Percentiles rank a stretch among this genome's conserved stretches.
Conservation (phyloP, 1,140 invertebrate species). For the Laupala kohalensis region DNA sequence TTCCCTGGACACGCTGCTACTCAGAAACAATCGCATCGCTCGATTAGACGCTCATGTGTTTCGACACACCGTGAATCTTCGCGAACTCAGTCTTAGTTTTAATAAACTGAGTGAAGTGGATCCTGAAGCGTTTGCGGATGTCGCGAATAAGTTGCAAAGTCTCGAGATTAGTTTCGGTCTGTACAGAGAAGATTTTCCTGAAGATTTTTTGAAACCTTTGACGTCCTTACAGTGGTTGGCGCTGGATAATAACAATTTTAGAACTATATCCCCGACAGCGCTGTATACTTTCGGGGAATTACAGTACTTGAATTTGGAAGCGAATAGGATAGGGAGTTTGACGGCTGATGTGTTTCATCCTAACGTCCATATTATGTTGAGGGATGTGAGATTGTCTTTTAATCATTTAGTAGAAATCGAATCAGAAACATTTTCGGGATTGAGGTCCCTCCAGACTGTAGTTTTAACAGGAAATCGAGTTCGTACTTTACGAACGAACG, state of each 20-base stretch:
- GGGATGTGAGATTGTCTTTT: constrained; percentile 60
- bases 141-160: constrained; percentile 59
- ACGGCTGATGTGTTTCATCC: constrained; percentile 50
- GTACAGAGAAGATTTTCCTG: constrained; percentile 60
- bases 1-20: constrained; percentile 64
- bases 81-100: constrained; percentile 77
- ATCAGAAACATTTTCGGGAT: constrained; percentile 44
- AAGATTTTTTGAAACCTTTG: constrained; percentile 53
- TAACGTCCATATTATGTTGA: constrained; percentile 54
- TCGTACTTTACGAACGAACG: constrained; percentile 34
- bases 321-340: constrained; percentile 55
- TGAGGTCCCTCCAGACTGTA: constrained; percentile 51
- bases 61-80: constrained; percentile 48
- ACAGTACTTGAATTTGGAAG: constrained; percentile 74
- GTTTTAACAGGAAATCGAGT: constrained; percentile 59
- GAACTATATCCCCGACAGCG: constrained; percentile 43
- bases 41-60: constrained; percentile 61
- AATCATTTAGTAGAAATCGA: constrained; percentile 50
- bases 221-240: constrained; percentile 67
- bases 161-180: constrained; percentile 75
- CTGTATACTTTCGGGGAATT: constrained; percentile 51
- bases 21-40: constrained; percentile 72
- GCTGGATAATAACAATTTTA: constrained; percentile 76
- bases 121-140: constrained; percentile 56
- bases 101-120: constrained; percentile 70